A percentile compares a stretch with the other conserved stretches of the same genome.
Evolutionary conservation across 2,113 vertebrate species (phyloP).

Genomic region (Cricetomys ansorgei): DNA sequence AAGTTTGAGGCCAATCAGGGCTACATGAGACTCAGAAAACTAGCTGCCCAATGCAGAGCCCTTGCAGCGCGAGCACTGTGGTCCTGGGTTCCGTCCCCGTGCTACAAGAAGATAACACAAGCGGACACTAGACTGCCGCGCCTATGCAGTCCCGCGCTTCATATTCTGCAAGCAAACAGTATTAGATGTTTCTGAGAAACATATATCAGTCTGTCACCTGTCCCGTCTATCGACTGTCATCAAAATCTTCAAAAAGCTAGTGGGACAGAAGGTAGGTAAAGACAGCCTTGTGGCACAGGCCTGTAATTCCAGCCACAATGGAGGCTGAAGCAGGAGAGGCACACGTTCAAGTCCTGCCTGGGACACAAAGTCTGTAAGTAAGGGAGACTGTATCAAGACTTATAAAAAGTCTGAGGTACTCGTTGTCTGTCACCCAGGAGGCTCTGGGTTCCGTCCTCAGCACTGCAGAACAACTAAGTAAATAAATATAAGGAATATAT

Average conservation of each 20-base stretch:
- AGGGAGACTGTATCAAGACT: background rate
- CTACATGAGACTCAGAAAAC: background rate
- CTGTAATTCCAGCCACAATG: background rate
- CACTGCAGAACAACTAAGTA: background rate
- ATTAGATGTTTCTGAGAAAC: conserved; percentile 33
- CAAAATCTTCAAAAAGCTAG: conserved; percentile 33
- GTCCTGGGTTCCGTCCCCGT: background rate
- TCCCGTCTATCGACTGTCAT: background rate
- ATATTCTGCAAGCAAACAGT: conserved; percentile 44
- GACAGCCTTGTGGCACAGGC: background rate
- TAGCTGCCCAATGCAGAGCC: too few species aligned
- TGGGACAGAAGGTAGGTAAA: conserved; percentile 36
- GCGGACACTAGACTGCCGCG: background rate
- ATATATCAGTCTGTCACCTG: background rate
- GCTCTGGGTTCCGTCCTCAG: background rate
- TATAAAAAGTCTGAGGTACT: background rate
- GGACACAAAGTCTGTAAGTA: background rate
- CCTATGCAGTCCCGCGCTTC: background rate
- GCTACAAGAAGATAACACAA: background rate
- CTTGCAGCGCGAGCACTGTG: background rate
- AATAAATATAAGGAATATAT: background rate
- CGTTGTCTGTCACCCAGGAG: background rate
- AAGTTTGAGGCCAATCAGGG: background rate
- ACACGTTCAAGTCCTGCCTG: background rate
- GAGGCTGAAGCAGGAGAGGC: background rate